Evolutionary conservation across 2,797 vertebrate species (phyloP).

Genomic region (Poecilia picta): DNA sequence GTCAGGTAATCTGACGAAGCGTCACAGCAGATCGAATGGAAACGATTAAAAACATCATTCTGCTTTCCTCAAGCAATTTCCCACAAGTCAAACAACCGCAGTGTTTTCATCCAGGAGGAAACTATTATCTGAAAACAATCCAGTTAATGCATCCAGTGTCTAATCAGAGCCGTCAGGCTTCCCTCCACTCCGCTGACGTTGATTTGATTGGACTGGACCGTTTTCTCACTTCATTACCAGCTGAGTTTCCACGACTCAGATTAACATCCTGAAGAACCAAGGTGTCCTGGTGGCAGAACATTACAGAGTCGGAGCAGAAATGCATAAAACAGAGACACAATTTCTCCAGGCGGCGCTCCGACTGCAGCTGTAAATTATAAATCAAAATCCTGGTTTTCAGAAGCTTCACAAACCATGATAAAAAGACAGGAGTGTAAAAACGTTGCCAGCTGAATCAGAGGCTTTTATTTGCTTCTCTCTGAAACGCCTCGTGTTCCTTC

Average conservation of each 20-base stretch:
- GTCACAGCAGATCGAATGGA: not conserved
- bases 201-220: conserved; percentile 36
- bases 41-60: not conserved
- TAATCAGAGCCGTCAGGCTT: conserved; percentile 21
- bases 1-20: conserved; percentile 1
- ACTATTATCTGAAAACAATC: conserved; percentile 1
- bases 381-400: not conserved
- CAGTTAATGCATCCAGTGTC: not conserved
- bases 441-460: not conserved
- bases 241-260: conserved; percentile 5
- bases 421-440: conserved; percentile 1
- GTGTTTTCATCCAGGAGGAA: conserved; percentile 5
- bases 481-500: conserved; percentile 47
- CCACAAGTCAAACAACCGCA: not conserved
- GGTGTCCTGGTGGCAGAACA: not conserved
- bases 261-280: not conserved
- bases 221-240: conserved; percentile 27
- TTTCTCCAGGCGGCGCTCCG: not conserved
- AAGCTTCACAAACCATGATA: not conserved
- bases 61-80: not conserved
- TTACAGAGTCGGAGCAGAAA: not conserved
- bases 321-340: not conserved
- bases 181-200: conserved; percentile 25
- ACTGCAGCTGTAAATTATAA: conserved; percentile 7
- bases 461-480: conserved; percentile 19